Percentiles rank a stretch among this genome's conserved stretches.
Evolutionary conservation across 2,797 vertebrate species (phyloP).

Genomic region (Catharus ustulatus): DNA sequence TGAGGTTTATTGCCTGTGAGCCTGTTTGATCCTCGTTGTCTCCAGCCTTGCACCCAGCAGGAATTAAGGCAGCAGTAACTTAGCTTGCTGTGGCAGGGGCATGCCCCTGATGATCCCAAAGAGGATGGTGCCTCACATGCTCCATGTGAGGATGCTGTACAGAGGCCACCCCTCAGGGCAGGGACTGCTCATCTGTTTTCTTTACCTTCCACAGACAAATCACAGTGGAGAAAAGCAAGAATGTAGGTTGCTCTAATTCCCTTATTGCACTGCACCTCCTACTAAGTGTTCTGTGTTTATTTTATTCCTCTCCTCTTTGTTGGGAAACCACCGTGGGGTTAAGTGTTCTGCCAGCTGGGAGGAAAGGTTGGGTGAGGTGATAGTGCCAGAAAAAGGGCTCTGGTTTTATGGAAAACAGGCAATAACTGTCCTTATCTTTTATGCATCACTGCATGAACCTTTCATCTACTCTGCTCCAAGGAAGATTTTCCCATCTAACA

Average conservation of each 20-base stretch:
- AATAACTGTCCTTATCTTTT: neutral
- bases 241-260: neutral
- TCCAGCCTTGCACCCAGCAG: neutral
- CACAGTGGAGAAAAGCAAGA: fast-evolving
- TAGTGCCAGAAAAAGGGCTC: neutral
- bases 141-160: neutral
- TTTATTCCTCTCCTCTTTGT: neutral
- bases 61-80: neutral
- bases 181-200: neutral
- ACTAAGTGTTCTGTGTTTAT: fast-evolving
- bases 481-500: neutral
- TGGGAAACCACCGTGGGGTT: neutral
- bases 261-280: neutral
- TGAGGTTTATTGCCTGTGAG: neutral
- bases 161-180: neutral
- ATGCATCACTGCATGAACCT: neutral
- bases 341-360: neutral
- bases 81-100: neutral
- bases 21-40: neutral
- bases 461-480: neutral
- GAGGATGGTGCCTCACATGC: fast-evolving
- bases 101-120: neutral
- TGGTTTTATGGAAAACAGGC: neutral
- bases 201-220: neutral
- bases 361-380: neutral